These are phyloP conservation scores for Enteromius viviparus DNA, from an alignment of 2,797 vertebrate genomes.

Conservation along the genomic window DNA sequence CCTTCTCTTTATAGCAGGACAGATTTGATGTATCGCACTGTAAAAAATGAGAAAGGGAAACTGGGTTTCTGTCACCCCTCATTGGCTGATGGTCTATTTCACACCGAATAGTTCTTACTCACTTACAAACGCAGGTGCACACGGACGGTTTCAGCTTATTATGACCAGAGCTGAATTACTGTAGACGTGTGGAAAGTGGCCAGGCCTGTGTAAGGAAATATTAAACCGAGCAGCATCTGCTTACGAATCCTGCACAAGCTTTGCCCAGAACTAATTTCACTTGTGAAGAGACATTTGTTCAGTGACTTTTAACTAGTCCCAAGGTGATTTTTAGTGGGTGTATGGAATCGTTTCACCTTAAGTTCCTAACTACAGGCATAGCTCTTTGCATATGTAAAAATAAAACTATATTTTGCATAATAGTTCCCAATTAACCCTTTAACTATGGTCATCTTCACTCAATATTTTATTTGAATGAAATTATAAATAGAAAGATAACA, in stretches of 20 bases:
- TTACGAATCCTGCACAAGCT: background rate
- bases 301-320: background rate
- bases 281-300: background rate
- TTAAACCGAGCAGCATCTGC: background rate
- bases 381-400: background rate
- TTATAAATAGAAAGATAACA: too few relatives aligned
- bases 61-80: conserved; percentile 50
- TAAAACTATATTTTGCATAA: background rate
- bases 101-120: conserved; percentile 31
- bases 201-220: background rate
- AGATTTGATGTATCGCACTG: conserved; percentile 56
- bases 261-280: background rate
- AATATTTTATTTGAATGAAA: background rate
- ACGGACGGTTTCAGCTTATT: conserved; percentile 24
- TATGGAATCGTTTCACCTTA: background rate
- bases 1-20: conserved; percentile 51
- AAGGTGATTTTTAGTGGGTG: background rate
- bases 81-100: conserved; percentile 54
- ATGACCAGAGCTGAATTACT: conserved; percentile 26
- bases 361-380: background rate
- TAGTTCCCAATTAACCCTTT: background rate
- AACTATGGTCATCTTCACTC: background rate
- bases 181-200: conserved; percentile 9
- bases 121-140: conserved; percentile 22
- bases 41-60: conserved; percentile 35